phyloP scores from a whole-genome alignment of 1,140 invertebrate genomes.

The Neuroterus valhalla region DNA sequence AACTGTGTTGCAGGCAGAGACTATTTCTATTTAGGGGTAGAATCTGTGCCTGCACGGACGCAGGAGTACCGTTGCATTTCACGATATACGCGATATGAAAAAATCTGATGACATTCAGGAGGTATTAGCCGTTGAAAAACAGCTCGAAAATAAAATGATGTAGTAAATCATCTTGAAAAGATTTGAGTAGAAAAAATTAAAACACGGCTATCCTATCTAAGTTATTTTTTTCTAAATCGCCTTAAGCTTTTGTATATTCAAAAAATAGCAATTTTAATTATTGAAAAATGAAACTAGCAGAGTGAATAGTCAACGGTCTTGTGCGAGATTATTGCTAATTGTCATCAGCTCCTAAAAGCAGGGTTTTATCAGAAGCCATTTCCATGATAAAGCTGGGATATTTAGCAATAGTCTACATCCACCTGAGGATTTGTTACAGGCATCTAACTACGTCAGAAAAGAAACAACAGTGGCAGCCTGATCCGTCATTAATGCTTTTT shows the following conservation, averaged over 20 bases:
- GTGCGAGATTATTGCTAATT: constrained; percentile 72
- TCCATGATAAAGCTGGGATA: constrained; percentile 64
- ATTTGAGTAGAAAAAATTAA: no score
- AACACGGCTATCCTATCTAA: no score
- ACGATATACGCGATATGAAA: constrained; percentile 22
- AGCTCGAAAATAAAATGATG: not conserved
- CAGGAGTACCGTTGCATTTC: constrained; percentile 66
- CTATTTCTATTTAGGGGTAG: constrained; percentile 76
- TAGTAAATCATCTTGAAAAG: no score
- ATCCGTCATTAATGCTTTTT: constrained; percentile 66
- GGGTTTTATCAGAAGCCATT: constrained; percentile 47
- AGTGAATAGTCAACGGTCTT: constrained; percentile 56
- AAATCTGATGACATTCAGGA: not conserved
- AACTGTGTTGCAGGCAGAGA: constrained; percentile 77
- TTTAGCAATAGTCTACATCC: constrained; percentile 73
- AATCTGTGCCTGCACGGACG: constrained; percentile 77
- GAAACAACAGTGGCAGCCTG: constrained; percentile 70
- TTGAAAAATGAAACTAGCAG: constrained; percentile 17
- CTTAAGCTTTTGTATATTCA: not conserved
- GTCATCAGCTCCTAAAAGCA: constrained; percentile 63
- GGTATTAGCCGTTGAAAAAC: not conserved
- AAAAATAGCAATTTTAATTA: constrained; percentile 38
- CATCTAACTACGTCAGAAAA: constrained; percentile 70
- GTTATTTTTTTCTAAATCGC: no score
- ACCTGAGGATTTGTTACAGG: constrained; percentile 85